Evolutionary conservation across 2,113 vertebrate species (phyloP).

Genomic region (Elaphurus davidianus): DNA sequence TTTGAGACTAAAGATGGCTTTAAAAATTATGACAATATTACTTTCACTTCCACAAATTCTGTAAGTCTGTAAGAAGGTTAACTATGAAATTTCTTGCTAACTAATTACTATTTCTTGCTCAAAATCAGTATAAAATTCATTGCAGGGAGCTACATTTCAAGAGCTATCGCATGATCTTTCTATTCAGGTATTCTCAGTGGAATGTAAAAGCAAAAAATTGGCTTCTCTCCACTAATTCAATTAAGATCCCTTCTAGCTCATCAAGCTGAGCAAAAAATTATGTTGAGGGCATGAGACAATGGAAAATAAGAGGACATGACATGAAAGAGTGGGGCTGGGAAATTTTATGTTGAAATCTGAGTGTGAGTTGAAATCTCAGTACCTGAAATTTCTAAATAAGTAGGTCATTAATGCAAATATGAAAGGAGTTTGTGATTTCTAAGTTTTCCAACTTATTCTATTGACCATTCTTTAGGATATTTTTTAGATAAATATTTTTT

Average conservation of each 20-base stretch:
- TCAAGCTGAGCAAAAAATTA: constrained; percentile 21
- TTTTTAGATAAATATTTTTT: neutral
- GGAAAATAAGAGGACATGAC: neutral
- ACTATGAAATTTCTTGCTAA: neutral
- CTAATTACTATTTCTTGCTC: neutral
- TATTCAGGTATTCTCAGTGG: constrained; percentile 1
- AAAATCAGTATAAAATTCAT: neutral
- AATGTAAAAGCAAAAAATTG: neutral
- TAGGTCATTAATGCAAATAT: neutral
- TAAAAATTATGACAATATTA: neutral
- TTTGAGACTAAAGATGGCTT: neutral
- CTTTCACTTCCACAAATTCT: neutral
- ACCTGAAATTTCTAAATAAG: neutral
- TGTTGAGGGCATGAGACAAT: neutral
- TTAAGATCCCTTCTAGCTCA: constrained; percentile 43
- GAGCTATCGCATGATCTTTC: neutral
- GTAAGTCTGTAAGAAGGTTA: neutral
- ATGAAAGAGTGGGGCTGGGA: neutral
- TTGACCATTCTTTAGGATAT: neutral
- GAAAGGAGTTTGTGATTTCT: neutral
- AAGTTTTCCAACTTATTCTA: neutral
- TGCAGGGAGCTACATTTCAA: neutral
- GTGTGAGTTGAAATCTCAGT: neutral
- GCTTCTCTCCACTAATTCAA: neutral
- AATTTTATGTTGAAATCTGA: constrained; percentile 38